These are phyloP conservation scores for Mimumesa dahlbomi DNA, from an alignment of 2,888 invertebrate genomes.

Conservation along the genomic window DNA sequence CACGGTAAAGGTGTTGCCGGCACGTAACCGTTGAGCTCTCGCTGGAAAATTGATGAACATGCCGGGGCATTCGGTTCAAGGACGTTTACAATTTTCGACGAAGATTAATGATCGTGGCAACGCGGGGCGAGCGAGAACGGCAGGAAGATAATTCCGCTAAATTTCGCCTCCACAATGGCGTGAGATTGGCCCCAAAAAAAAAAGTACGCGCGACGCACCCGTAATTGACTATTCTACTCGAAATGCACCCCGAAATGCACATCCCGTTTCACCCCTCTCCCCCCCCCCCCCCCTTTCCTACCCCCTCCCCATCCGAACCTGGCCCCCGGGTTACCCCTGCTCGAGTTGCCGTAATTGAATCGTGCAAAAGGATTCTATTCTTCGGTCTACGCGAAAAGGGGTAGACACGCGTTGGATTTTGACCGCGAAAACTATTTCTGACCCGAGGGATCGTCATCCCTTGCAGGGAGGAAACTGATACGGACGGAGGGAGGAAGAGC, in stretches of 20 bases:
- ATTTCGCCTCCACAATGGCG: slow-evolving; percentile 66
- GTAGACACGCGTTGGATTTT: slow-evolving; percentile 33
- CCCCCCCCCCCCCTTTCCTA: background rate
- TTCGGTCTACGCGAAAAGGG: slow-evolving; percentile 2
- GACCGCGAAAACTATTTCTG: slow-evolving; percentile 28
- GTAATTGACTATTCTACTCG: slow-evolving; percentile 71
- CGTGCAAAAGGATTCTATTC: slow-evolving; percentile 53
- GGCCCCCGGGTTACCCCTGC: slow-evolving; percentile 2
- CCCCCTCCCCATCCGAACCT: background rate
- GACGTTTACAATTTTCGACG: slow-evolving; percentile 36
- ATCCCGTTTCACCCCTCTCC: slow-evolving; percentile 24
- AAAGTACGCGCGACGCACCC: slow-evolving; percentile 39
- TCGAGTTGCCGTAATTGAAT: slow-evolving; percentile 64
- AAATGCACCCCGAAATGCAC: slow-evolving; percentile 57
- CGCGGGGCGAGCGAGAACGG: slow-evolving; percentile 27
- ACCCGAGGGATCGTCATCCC: slow-evolving; percentile 4
- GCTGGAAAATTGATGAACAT: slow-evolving; percentile 42
- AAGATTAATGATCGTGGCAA: slow-evolving; percentile 55
- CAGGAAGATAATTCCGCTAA: slow-evolving; percentile 68
- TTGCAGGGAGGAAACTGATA: too few species aligned
- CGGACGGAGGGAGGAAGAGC: background rate
- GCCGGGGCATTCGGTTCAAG: slow-evolving; percentile 29
- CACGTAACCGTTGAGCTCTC: slow-evolving; percentile 12
- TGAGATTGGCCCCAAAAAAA: slow-evolving; percentile 47
- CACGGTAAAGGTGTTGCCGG: background rate